A percentile compares a stretch with the other conserved stretches of the same genome.
phyloP scores from a whole-genome alignment of 2,113 vertebrate genomes.

The Anarrhichthys ocellatus region DNA sequence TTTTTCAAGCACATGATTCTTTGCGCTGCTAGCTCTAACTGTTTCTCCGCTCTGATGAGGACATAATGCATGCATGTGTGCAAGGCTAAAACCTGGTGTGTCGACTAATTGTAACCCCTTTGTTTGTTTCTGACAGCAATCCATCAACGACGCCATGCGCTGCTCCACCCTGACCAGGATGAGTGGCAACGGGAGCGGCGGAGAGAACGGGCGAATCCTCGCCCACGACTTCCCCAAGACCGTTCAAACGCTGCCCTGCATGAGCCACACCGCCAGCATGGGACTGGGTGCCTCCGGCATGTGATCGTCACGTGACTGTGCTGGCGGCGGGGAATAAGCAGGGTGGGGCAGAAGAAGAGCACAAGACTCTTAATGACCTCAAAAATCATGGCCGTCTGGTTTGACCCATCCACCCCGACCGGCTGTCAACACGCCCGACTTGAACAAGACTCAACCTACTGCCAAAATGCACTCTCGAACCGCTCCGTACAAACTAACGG shows the following conservation, averaged over 20 bases:
- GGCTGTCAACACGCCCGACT: conserved; percentile 61
- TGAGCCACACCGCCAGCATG: conserved; percentile 98
- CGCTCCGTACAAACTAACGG: conserved; percentile 66
- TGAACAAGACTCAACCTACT: conserved; percentile 82
- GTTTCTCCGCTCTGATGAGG: conserved; percentile 21
- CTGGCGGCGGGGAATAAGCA: conserved; percentile 69
- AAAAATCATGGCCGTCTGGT: conserved; percentile 62
- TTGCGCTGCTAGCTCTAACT: conserved; percentile 29
- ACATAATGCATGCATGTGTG: conserved; percentile 1
- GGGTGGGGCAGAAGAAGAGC: conserved; percentile 73
- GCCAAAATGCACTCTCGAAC: conserved; percentile 86
- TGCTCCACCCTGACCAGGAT: conserved; percentile 94
- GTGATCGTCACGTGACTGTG: conserved; percentile 85
- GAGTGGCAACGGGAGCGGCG: conserved; percentile 88
- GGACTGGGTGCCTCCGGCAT: conserved; percentile 97
- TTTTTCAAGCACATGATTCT: neutral
- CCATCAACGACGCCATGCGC: conserved; percentile 96
- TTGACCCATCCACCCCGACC: conserved; percentile 63
- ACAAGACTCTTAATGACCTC: conserved; percentile 74
- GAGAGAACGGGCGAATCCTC: conserved; percentile 97
- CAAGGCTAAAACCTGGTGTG: neutral
- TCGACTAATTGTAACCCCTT: conserved; percentile 18
- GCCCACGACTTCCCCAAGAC: conserved; percentile 98
- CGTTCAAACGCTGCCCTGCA: conserved; percentile 97
- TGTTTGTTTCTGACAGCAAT: conserved; percentile 86